Conservation (phyloP, 2,888 invertebrate species). For the Apotomis turbidana region DNA sequence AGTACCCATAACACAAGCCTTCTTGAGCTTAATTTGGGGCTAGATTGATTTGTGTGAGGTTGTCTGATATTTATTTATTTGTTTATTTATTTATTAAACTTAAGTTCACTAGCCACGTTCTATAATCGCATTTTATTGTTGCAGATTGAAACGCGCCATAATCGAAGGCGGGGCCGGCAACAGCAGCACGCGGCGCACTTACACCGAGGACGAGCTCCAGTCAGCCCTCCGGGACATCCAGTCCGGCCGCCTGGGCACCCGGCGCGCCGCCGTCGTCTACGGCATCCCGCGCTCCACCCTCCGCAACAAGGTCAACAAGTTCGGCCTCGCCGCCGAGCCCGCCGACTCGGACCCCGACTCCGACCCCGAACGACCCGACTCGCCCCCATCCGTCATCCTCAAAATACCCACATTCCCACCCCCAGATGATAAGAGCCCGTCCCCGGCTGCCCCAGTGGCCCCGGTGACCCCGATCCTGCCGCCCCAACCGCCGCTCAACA, state of each 20-base stretch:
- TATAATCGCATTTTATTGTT: slow-evolving; percentile 56
- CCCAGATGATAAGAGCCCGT: slow-evolving; percentile 77
- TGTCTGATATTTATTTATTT: too few species aligned
- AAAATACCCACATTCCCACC: slow-evolving; percentile 96
- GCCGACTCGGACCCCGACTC: slow-evolving; percentile 85
- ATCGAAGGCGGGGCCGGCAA: slow-evolving; percentile 65
- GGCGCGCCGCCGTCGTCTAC: slow-evolving; percentile 97
- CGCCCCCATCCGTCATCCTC: slow-evolving; percentile 90
- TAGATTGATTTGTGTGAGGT: too few species aligned
- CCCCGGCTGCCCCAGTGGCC: slow-evolving; percentile 73
- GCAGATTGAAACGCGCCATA: slow-evolving; percentile 72
- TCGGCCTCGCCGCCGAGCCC: slow-evolving; percentile 86
- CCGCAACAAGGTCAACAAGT: slow-evolving; percentile 96
- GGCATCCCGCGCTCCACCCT: slow-evolving; percentile 98
- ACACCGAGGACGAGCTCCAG: slow-evolving; percentile 98
- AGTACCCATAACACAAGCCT: too few species aligned
- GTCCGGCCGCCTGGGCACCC: slow-evolving; percentile 95
- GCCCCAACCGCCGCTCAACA: slow-evolving; percentile 65
- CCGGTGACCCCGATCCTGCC: slow-evolving; percentile 78
- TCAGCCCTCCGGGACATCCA: slow-evolving; percentile 97
- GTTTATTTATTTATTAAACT: too few species aligned
- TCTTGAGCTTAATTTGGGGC: too few species aligned
- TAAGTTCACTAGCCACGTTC: too few species aligned
- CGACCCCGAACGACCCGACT: slow-evolving; percentile 74
- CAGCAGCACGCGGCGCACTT: slow-evolving; percentile 89